phyloP scores from a whole-genome alignment of 2,888 invertebrate species.

The Linyphia triangularis region DNA sequence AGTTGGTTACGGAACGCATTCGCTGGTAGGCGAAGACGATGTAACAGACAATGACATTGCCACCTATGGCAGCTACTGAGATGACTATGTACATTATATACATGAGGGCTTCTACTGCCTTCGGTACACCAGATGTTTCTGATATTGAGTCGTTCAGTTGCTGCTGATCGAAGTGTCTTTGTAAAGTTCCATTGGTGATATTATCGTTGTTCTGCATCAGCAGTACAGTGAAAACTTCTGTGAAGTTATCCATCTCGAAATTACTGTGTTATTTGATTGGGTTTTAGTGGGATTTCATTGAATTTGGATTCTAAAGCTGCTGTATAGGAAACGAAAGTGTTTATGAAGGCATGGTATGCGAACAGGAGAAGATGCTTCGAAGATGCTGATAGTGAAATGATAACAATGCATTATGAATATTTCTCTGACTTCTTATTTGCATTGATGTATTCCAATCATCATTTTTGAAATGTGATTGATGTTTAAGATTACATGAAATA shows the following conservation, averaged over 20 bases:
- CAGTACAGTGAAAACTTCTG: conserved; percentile 7
- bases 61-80: conserved; percentile 80
- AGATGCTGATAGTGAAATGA: too few species aligned
- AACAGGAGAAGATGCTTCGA: too few species aligned
- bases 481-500: too few species aligned
- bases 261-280: neutral
- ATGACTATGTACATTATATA: conserved; percentile 81
- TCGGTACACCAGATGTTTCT: conserved; percentile 30
- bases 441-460: too few species aligned
- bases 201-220: neutral
- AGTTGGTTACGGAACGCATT: conserved; percentile 95
- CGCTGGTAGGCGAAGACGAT: conserved; percentile 90
- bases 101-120: conserved; percentile 79
- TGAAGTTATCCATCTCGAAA: conserved; percentile 26
- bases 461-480: too few species aligned
- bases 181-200: neutral
- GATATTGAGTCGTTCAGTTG: neutral
- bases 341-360: too few species aligned
- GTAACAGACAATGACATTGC: conserved; percentile 86
- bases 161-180: neutral
- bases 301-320: neutral
- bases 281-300: neutral
- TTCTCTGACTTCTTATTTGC: too few species aligned
- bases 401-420: too few species aligned
- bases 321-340: neutral